Conservation (phyloP, 2,113 vertebrate genomes). For the Scophthalmus maximus region DNA sequence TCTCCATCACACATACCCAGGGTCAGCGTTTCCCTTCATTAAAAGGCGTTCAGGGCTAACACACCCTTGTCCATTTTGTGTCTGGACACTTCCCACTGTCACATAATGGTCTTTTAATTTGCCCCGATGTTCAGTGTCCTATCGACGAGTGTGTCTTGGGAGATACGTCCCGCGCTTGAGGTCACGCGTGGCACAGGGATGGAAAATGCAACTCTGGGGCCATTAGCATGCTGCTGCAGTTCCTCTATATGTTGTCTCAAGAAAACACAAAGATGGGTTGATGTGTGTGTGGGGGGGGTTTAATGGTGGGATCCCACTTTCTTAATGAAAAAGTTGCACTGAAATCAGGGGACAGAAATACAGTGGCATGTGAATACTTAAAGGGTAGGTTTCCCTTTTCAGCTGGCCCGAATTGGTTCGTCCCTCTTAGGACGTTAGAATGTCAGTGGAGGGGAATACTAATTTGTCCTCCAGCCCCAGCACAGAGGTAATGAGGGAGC, state of each 20-base stretch:
- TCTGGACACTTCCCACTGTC: conserved; percentile 53
- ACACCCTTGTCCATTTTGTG: conserved; percentile 50
- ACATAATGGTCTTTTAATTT: conserved; percentile 77
- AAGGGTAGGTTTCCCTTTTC: conserved; percentile 21
- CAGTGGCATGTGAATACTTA: neutral
- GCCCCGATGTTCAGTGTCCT: conserved; percentile 52
- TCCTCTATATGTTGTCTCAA: neutral
- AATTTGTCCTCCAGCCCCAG: conserved; percentile 62
- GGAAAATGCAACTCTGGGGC: conserved; percentile 17
- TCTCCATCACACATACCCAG: neutral
- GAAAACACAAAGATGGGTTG: too few relatives aligned
- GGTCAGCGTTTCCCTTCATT: conserved; percentile 59
- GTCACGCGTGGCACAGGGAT: conserved; percentile 44
- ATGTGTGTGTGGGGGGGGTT: too few relatives aligned
- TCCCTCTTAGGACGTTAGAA: conserved; percentile 35
- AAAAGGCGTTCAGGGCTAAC: conserved; percentile 50
- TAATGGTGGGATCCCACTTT: too few relatives aligned
- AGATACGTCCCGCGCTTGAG: conserved; percentile 50
- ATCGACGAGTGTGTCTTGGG: conserved; percentile 63
- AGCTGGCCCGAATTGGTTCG: conserved; percentile 26
- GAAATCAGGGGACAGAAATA: too few relatives aligned
- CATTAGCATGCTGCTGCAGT: conserved; percentile 51
- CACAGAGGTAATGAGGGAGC: conserved; percentile 57
- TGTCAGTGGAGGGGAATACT: conserved; percentile 54
- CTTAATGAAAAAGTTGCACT: too few relatives aligned